Evolutionary conservation across 2,797 vertebrate genomes (phyloP).

Genomic region (Pangasius djambal): DNA sequence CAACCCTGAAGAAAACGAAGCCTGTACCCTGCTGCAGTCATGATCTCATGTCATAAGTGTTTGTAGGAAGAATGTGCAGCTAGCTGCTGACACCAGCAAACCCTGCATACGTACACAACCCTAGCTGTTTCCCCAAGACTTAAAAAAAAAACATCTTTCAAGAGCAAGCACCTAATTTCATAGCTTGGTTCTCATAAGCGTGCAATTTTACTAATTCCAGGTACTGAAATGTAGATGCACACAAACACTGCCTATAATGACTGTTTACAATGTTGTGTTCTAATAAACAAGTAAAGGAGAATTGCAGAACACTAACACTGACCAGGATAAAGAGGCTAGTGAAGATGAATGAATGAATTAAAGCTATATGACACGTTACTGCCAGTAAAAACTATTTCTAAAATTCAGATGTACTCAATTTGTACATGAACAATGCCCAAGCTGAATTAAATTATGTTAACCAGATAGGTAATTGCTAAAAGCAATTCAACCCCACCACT

Average conservation of each 20-base stretch:
- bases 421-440: background rate
- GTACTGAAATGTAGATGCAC: background rate
- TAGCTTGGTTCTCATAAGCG: conserved; percentile 2
- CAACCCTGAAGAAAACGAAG: background rate
- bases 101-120: conserved; percentile 27
- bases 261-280: background rate
- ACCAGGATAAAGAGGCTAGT: background rate
- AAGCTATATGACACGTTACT: background rate
- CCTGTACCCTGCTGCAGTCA: conserved; percentile 1
- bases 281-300: background rate
- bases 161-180: conserved; percentile 1
- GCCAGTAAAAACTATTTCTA: background rate
- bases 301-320: background rate
- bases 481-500: background rate
- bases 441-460: background rate
- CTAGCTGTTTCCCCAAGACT: conserved; percentile 12
- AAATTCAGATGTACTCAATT: background rate
- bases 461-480: background rate
- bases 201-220: conserved; percentile 26
- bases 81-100: conserved; percentile 27
- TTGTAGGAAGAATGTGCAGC: conserved; percentile 46
- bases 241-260: background rate
- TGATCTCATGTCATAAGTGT: conserved; percentile 3
- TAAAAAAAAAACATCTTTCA: background rate
- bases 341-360: background rate